Percentiles rank a stretch among this genome's conserved stretches.
These are phyloP conservation scores for Hassar affinis DNA, from an alignment of 2,113 vertebrate species.

Conservation along the genomic window DNA sequence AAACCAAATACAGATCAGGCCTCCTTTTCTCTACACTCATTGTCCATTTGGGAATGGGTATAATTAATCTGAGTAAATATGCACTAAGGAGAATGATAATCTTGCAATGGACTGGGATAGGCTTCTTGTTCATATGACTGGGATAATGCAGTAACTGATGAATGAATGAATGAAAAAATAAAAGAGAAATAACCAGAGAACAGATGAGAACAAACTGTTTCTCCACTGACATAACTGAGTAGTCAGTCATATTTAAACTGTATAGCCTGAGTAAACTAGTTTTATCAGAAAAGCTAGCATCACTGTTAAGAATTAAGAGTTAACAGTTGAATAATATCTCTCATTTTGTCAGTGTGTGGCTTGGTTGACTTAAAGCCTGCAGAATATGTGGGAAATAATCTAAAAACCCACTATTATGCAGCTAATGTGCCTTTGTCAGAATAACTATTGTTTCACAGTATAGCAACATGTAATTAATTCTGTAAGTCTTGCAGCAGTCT, in stretches of 20 bases:
- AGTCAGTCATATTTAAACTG: background rate
- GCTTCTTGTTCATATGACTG: background rate
- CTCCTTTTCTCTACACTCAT: too few relatives aligned
- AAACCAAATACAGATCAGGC: too few relatives aligned
- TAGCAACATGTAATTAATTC: slow-evolving; percentile 4
- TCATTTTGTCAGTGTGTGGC: background rate
- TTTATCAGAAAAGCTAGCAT: background rate
- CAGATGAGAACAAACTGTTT: background rate
- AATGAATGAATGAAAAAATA: too few relatives aligned
- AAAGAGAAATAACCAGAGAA: background rate
- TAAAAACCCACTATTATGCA: background rate
- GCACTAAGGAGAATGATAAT: background rate
- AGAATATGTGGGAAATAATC: background rate
- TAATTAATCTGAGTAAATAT: too few relatives aligned
- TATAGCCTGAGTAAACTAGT: background rate
- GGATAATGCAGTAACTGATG: background rate
- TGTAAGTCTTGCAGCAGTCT: background rate
- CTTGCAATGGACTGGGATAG: background rate
- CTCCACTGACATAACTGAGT: background rate
- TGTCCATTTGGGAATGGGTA: too few relatives aligned
- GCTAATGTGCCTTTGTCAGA: background rate
- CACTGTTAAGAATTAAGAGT: background rate
- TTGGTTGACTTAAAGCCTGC: background rate
- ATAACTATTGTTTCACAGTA: background rate
- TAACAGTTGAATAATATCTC: background rate